Base-by-base conservation (phyloP, 2,888 invertebrate species). In the Sturmia bella region DNA sequence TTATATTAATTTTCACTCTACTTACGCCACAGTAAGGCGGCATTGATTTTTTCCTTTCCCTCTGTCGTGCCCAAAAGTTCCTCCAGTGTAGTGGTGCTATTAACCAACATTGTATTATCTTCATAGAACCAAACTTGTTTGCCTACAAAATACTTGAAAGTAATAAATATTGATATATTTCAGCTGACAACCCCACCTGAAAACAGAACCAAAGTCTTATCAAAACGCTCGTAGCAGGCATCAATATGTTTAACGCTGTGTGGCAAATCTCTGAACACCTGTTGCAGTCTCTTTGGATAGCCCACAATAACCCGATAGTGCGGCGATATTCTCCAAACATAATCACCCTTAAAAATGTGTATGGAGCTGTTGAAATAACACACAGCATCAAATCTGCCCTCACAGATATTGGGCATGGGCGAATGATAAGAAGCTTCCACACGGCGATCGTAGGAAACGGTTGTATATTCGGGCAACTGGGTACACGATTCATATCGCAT, bases 381-480 rank as follows among this genome's bases (percentile, higher is more conserved):
- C 37, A 95, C 92, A n/a, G 95, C 93, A 89, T 95, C 94, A 87
- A 94, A 94, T 87, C 92, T 91, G 48, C 94, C 94, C 85, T 92
- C 91, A 88, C 95, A 96, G 56, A 95, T 92, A 88, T 95, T 92
- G 0, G 94, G 94, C 50, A 82, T 56, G 19, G 78, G 43, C 4
- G 78, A 69, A 3, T 54, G 76, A 70, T 69, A 64, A 13, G 56
- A 37, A 32, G 27, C 52, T 12, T 78, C 56, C 0, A 59, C 41
- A 2, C 81, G 74, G 7, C 72, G 61, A 6, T 74, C 56, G 6
- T 83, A 69, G 1, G 77, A 74, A 19, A 24, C 27, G 6, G 74
- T 45, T 13, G 63, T 41, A 4, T 54, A 61, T 32, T 41, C 50
- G 0, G 64, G 69, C 3, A 63, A 45, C 76, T 76, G 27, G 3